phyloP scores from a whole-genome alignment of 2,888 invertebrate genomes.

The Teinopalpus imperialis region DNA sequence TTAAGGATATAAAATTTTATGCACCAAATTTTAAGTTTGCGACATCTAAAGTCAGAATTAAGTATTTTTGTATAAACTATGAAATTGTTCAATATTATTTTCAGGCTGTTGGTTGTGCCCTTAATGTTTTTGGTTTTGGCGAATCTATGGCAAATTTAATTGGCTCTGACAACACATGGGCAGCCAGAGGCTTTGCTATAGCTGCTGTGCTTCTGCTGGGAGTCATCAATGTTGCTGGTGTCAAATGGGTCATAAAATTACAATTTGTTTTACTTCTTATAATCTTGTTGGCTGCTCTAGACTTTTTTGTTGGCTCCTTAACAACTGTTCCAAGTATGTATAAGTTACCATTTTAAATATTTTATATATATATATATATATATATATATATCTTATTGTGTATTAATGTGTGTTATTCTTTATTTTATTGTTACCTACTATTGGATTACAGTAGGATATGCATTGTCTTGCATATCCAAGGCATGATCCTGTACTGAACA shows the following conservation, averaged over 20 bases:
- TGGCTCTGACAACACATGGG: conserved; percentile 87
- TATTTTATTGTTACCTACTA: too few relatives aligned
- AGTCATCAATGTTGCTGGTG: conserved; percentile 96
- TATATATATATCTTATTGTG: too few relatives aligned
- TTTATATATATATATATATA: too few relatives aligned
- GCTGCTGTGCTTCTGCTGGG: conserved; percentile 93
- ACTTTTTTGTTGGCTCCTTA: conserved; percentile 97
- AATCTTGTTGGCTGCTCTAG: conserved; percentile 93
- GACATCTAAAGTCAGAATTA: too few relatives aligned
- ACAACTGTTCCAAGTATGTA: conserved; percentile 85
- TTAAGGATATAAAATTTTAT: too few relatives aligned
- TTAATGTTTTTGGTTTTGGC: conserved; percentile 98
- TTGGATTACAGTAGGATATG: too few relatives aligned
- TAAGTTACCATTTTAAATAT: too few relatives aligned
- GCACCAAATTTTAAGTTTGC: too few relatives aligned
- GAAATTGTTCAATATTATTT: conserved; percentile 25
- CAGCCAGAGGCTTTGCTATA: conserved; percentile 93
- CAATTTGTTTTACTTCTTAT: conserved; percentile 94
- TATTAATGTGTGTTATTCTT: conserved; percentile 9
- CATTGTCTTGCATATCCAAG: too few relatives aligned
- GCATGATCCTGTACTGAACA: too few relatives aligned
- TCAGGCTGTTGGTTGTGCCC: conserved; percentile 97
- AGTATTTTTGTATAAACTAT: background rate
- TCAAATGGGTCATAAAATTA: conserved; percentile 98
- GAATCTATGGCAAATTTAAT: conserved; percentile 96